Evolutionary conservation across 1,140 invertebrate species (phyloP).

Genomic region (Papilio aristodemus): DNA sequence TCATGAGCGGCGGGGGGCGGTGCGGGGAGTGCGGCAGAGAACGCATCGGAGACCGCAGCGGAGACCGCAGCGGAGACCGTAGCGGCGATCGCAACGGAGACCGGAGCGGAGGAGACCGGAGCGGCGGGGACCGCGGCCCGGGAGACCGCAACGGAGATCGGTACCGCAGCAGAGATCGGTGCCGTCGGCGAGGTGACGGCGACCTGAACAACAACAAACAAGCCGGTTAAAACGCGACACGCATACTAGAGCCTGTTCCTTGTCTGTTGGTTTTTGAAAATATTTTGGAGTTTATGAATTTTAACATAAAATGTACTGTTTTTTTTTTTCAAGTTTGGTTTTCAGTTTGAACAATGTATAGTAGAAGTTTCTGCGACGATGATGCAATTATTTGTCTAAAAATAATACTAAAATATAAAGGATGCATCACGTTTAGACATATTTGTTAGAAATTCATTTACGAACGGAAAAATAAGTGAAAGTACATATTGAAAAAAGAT

Average conservation of each 20-base stretch:
- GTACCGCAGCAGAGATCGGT: slow-evolving; percentile 63
- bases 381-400: no score
- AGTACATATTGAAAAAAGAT: no score
- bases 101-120: slow-evolving; percentile 43
- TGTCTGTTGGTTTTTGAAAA: no score
- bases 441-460: no score
- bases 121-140: slow-evolving; percentile 39
- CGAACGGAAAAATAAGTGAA: no score
- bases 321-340: no score
- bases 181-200: slow-evolving; percentile 62
- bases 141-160: slow-evolving; percentile 51
- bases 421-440: no score
- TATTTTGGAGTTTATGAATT: no score
- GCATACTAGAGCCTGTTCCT: no score
- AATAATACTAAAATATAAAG: no score
- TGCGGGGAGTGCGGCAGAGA: slow-evolving; percentile 36
- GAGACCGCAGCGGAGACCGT: slow-evolving; percentile 48
- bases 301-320: no score
- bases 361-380: no score
- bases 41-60: slow-evolving; percentile 44
- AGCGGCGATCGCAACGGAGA: slow-evolving; percentile 45
- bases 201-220: slow-evolving; percentile 46
- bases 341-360: slow-evolving; percentile 17
- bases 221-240: not conserved
- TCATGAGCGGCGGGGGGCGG: slow-evolving; percentile 37